Percentiles rank a stretch among this genome's conserved stretches.
These are phyloP conservation scores for Drosophila jambulina DNA, from an alignment of 1,140 invertebrate species.

Conservation along the genomic window DNA sequence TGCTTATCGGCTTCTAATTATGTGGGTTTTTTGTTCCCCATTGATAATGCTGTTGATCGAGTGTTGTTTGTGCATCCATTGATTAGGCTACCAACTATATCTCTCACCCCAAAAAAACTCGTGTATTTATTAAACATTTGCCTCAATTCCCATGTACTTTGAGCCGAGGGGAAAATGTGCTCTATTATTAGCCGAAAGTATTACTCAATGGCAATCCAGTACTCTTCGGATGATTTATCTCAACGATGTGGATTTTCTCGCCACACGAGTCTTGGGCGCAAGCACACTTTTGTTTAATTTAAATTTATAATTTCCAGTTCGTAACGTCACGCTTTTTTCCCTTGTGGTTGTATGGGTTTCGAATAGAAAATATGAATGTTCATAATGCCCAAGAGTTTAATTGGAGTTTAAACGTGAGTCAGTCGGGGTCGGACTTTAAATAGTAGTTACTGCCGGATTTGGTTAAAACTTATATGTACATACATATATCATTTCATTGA, in stretches of 20 bases:
- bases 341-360: conserved; percentile 10
- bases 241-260: conserved; percentile 16
- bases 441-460: conserved; percentile 14
- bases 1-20: conserved; percentile 39
- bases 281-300: conserved; percentile 21
- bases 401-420: conserved; percentile 15
- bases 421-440: conserved; percentile 12
- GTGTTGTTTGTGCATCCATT: conserved; percentile 20
- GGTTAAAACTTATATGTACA: not conserved
- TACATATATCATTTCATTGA: not conserved
- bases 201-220: conserved; percentile 13
- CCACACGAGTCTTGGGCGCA: conserved; percentile 5
- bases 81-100: conserved; percentile 45
- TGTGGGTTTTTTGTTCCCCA: conserved; percentile 20
- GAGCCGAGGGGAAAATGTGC: not conserved
- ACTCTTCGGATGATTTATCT: conserved; percentile 26
- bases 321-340: conserved; percentile 38
- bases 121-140: conserved; percentile 19
- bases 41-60: conserved; percentile 15
- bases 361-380: conserved; percentile 5
- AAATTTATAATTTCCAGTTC: conserved; percentile 23
- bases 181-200: conserved; percentile 12
- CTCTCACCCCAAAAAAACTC: not conserved
- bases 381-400: conserved; percentile 10
- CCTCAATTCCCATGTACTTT: conserved; percentile 41